Evolutionary conservation across 2,113 vertebrate genomes (phyloP).

Genomic region (Enhydra lutris): DNA sequence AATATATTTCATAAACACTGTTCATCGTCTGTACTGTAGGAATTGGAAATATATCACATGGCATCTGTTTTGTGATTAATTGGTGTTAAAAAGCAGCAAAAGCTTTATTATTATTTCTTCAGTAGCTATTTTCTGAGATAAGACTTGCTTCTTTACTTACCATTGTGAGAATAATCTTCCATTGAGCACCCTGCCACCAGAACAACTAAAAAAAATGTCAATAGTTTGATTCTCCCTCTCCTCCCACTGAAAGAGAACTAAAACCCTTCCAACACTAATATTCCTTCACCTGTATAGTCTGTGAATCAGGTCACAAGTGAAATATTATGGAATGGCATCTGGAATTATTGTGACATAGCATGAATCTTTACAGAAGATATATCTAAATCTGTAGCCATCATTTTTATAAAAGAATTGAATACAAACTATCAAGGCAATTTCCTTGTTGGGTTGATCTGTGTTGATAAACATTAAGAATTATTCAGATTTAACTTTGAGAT

Average conservation of each 20-base stretch:
- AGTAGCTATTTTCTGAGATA: slow-evolving; percentile 51
- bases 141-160: slow-evolving; percentile 11
- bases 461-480: neutral
- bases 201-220: neutral
- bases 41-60: slow-evolving; percentile 60
- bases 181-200: neutral
- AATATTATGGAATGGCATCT: neutral
- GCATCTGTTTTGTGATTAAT: slow-evolving; percentile 62
- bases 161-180: neutral
- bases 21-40: slow-evolving; percentile 33
- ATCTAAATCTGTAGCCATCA: neutral
- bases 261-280: neutral
- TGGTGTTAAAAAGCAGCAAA: slow-evolving; percentile 58
- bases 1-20: slow-evolving; percentile 49
- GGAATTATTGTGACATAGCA: slow-evolving; percentile 1
- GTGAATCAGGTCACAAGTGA: neutral
- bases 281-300: neutral
- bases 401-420: neutral
- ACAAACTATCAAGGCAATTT: neutral
- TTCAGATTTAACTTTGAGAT: slow-evolving; percentile 18
- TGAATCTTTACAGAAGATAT: neutral
- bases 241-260: neutral
- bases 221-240: neutral
- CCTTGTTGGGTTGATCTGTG: neutral
- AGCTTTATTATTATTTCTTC: slow-evolving; percentile 58